These are phyloP conservation scores for Leptodactylus fallax DNA, from an alignment of 2,797 vertebrate species.

Conservation along the genomic window DNA sequence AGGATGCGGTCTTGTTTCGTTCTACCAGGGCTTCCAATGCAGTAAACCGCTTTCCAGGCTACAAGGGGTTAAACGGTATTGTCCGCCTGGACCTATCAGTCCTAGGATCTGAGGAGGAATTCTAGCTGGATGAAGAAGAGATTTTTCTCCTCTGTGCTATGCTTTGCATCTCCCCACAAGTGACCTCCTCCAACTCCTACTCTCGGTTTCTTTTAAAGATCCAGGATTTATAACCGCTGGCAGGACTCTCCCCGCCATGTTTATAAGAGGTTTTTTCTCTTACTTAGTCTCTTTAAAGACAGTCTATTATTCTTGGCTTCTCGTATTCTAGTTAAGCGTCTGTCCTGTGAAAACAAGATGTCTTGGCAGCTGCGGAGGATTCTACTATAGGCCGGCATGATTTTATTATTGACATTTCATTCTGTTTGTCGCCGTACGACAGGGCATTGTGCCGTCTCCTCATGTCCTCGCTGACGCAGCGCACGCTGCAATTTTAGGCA, in stretches of 20 bases:
- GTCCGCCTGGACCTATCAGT: conserved; percentile 37
- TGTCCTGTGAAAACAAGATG: conserved; percentile 52
- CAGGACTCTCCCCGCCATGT: conserved; percentile 65
- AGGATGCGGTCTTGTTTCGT: too few species aligned
- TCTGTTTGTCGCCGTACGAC: not conserved
- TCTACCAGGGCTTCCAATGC: too few species aligned
- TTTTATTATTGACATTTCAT: conserved; percentile 21
- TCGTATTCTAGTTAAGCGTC: conserved; percentile 14
- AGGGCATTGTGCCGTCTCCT: too few species aligned
- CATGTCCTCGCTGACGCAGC: too few species aligned
- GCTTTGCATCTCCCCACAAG: conserved; percentile 49
- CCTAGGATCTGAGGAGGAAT: conserved; percentile 48
- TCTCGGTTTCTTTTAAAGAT: conserved; percentile 67
- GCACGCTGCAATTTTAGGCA: too few species aligned
- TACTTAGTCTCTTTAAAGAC: conserved; percentile 67
- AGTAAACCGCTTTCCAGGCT: not conserved
- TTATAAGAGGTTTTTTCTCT: conserved; percentile 68
- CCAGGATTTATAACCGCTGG: conserved; percentile 69
- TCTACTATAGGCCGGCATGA: conserved; percentile 49
- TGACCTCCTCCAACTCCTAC: conserved; percentile 64
- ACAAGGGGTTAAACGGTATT: conserved; percentile 15
- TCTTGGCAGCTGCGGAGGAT: conserved; percentile 49
- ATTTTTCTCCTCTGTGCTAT: conserved; percentile 39
- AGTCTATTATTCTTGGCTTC: conserved; percentile 70
- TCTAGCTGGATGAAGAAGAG: conserved; percentile 40